Evolutionary conservation across 53 echinoderm and acorn worm genomes (phyloP), one percentile per base, ranked within the genome.

Genomic region (Zoroaster sp.): DNA sequence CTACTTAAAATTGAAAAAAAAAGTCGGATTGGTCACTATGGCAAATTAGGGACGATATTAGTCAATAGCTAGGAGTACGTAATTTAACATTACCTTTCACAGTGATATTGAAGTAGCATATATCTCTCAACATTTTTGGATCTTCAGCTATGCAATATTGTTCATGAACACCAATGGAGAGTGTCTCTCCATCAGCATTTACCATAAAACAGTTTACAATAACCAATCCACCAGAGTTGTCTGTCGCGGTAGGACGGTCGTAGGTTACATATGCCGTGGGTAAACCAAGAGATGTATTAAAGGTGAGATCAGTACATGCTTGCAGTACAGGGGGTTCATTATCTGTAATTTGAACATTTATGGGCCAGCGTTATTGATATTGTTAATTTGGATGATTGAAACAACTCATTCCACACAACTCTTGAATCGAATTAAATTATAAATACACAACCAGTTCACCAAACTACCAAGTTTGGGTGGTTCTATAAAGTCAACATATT

Each of bases 51-150:
- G n/a, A n/a, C n/a, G n/a, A n/a, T n/a, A n/a, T n/a, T n/a, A n/a
- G n/a, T n/a, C n/a, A n/a, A n/a, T n/a, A n/a, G n/a, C n/a, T n/a
- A n/a, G n/a, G n/a, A n/a, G n/a, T n/a, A n/a, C n/a, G n/a, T n/a
- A n/a, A n/a, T n/a, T n/a, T n/a, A n/a, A 32, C 25, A n/a, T 40
- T 35, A 78, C 78, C 78, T 52, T 78, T 21, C 37, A 78, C 78
- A 37, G 59, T 53, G 35, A 78, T 40, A 21, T 18, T 34, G 39
- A 78, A 54, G 3, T 0, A 5, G 32, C 78, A 78, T 53, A 2
- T 8, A 11, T 12, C 20, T 34, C 0, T 9, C 33, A 18, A 5
- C 1, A 1, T 15, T 10, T 8, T 35, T 20, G 11, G 17, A 4
- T 78, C 78, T n/a, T 2, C 15, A 45, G 78, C 78, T 13, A 78